These are phyloP conservation scores for Chrysomallon squamiferum DNA, from an alignment of 1,140 invertebrate species.

Conservation along the genomic window DNA sequence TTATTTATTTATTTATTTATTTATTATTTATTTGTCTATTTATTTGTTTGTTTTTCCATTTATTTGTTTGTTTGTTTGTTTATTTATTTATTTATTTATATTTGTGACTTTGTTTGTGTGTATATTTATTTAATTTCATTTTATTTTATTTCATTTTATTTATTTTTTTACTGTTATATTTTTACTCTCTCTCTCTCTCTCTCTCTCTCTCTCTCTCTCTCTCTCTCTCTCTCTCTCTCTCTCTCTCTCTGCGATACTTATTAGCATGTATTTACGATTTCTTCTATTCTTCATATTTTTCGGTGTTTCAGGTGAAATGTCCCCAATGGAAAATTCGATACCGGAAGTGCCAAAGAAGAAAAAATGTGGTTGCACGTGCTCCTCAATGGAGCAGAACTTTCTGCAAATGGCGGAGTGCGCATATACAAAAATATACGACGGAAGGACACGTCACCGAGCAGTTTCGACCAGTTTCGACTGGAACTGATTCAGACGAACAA, in stretches of 20 bases:
- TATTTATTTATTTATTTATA: too few species aligned
- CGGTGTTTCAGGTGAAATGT: background rate
- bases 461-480: slow-evolving; percentile 35
- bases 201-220: too few species aligned
- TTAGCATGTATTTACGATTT: background rate
- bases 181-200: too few species aligned
- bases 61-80: too few species aligned
- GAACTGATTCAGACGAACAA: slow-evolving; percentile 37
- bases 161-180: too few species aligned
- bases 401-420: slow-evolving; percentile 41
- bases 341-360: slow-evolving; percentile 14
- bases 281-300: background rate
- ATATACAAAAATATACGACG: slow-evolving; percentile 39
- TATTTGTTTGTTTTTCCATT: too few species aligned
- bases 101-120: too few species aligned
- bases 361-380: slow-evolving; percentile 31
- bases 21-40: too few species aligned
- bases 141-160: too few species aligned
- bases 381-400: slow-evolving; percentile 36
- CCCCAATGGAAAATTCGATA: background rate
- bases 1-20: too few species aligned
- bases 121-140: too few species aligned
- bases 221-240: too few species aligned
- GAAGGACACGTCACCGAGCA: slow-evolving; percentile 25
- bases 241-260: background rate